Evolutionary conservation across 2,113 vertebrate genomes (phyloP).

Genomic region (Opisthocomus hoazin): DNA sequence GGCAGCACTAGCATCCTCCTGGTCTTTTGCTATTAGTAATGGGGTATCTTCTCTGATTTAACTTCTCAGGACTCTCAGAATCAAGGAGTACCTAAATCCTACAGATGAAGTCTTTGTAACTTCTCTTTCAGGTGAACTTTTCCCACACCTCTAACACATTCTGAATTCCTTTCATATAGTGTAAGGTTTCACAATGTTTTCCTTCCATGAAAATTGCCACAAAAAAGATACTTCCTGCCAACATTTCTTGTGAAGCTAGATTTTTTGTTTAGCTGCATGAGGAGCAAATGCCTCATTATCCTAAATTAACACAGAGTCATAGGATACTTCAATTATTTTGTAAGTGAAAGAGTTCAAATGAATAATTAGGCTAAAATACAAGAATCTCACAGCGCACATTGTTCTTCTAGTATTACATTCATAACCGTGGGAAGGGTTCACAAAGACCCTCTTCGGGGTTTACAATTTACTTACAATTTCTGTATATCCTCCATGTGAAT

Average conservation of each 20-base stretch:
- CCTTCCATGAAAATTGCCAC: not conserved
- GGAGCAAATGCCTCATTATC: not conserved
- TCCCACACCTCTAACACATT: not conserved
- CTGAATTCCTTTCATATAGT: not conserved
- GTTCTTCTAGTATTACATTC: not conserved
- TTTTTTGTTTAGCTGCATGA: not conserved
- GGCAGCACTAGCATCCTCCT: not conserved
- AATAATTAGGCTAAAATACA: not conserved
- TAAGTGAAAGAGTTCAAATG: not conserved
- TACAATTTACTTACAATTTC: not conserved
- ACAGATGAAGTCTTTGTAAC: not conserved
- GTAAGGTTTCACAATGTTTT: not conserved
- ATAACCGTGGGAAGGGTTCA: not conserved
- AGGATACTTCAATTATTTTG: not conserved
- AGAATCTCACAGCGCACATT: not conserved
- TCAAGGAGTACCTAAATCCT: not conserved
- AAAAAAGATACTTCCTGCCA: not conserved
- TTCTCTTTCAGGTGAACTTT: not conserved
- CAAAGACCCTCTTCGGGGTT: not conserved
- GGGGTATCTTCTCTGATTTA: not conserved
- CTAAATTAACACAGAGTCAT: not conserved
- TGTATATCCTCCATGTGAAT: not conserved
- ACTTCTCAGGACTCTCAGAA: not conserved
- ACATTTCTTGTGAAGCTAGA: not conserved
- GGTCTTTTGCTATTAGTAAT: not conserved